A percentile compares a stretch with the other conserved stretches of the same genome.
Evolutionary conservation across 2,888 invertebrate species (phyloP).

Genomic region (Ashinkailepas kermadecensis): DNA sequence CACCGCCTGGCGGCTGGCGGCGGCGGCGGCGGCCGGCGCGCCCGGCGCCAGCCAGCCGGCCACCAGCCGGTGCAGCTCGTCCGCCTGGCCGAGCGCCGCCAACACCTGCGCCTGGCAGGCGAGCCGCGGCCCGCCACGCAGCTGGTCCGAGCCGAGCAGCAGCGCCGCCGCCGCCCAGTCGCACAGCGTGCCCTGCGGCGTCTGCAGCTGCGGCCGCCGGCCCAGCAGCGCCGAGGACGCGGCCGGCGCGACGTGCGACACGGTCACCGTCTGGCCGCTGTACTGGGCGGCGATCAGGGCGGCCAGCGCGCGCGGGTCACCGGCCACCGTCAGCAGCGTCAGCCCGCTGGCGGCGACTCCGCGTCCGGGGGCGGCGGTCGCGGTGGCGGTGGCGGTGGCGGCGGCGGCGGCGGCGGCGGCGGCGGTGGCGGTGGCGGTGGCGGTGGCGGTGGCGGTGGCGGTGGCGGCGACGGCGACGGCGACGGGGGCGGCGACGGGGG

Average conservation of each 20-base stretch:
- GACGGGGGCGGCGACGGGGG: no score
- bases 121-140: background rate
- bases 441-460: no score
- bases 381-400: background rate
- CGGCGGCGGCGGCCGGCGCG: background rate
- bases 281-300: slow-evolving; percentile 33
- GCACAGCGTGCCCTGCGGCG: slow-evolving; percentile 31
- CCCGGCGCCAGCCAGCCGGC: slow-evolving; percentile 15
- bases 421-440: no score
- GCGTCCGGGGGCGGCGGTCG: background rate
- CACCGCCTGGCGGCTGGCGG: slow-evolving; percentile 30
- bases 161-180: slow-evolving; percentile 28
- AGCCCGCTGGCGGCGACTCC: background rate
- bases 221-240: background rate
- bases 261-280: slow-evolving; percentile 25
- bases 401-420: background rate
- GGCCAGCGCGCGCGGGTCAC: slow-evolving; percentile 29
- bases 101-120: background rate
- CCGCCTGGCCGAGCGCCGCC: slow-evolving; percentile 26
- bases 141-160: slow-evolving; percentile 18
- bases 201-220: slow-evolving; percentile 26
- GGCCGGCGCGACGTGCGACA: background rate
- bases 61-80: slow-evolving; percentile 24
- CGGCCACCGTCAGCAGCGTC: slow-evolving; percentile 26
- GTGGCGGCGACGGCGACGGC: no score